Evolutionary conservation across 2,888 invertebrate genomes (phyloP).

Genomic region (Auanema freiburgensis): DNA sequence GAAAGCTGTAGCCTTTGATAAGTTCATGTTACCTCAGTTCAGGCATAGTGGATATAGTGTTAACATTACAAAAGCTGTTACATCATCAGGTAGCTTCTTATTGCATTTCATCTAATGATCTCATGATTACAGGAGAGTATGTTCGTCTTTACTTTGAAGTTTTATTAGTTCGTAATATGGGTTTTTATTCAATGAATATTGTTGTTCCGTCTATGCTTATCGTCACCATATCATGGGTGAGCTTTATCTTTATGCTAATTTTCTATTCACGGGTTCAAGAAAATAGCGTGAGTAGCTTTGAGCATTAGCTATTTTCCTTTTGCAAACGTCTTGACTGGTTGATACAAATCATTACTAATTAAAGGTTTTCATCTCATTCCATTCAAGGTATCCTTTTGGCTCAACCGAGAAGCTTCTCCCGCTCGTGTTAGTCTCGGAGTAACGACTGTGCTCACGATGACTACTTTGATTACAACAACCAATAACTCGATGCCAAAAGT

Average conservation of each 20-base stretch:
- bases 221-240: constrained; percentile 62
- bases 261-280: neutral
- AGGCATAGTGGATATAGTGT: constrained; percentile 55
- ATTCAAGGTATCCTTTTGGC: constrained; percentile 58
- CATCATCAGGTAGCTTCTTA: constrained; percentile 60
- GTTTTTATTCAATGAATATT: constrained; percentile 84
- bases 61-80: constrained; percentile 50
- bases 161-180: constrained; percentile 88
- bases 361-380: too few species aligned
- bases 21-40: constrained; percentile 68
- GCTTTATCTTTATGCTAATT: neutral
- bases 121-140: constrained; percentile 63
- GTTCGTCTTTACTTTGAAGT: constrained; percentile 64
- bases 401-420: constrained; percentile 61
- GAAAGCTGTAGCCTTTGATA: constrained; percentile 49
- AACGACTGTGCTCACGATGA: constrained; percentile 69
- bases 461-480: constrained; percentile 73
- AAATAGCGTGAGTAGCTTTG: neutral
- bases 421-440: constrained; percentile 62
- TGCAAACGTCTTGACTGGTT: neutral
- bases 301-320: neutral
- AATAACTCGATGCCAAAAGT: constrained; percentile 81
- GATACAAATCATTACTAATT: constrained; percentile 1
- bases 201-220: constrained; percentile 56
- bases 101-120: neutral